Evolutionary conservation across 2,888 invertebrate genomes (phyloP), one percentile per base, ranked within the genome.

Genomic region (Tribolium freemani): DNA sequence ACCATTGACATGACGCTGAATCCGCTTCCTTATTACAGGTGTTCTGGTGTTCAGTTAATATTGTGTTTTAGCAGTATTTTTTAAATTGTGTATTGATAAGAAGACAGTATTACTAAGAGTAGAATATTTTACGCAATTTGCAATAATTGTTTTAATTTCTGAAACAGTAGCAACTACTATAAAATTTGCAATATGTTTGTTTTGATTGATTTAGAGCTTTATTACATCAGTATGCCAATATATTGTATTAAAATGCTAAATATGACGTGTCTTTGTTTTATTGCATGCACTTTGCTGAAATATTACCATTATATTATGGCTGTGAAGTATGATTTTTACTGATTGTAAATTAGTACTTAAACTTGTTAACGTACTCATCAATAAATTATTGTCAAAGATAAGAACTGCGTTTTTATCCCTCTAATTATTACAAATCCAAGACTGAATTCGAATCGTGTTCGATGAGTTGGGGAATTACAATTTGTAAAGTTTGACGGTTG

Each of bases 321-420:
- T 71, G 74, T 71, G 74, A 74, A 63, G 58, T 61, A 50, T 72
- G 38, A 57, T 66, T 74, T 74, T 64, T 64, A 48, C 68, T 66
- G 61, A 63, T 74, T 69, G 69, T 74, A 69, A 71, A 71, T 57
- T 68, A 68, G 73, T 73, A 74, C 73, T 74, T 74, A 74, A 71
- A 69, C 57, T 63, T 69, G 69, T 69, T 72, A 71, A 72, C 56
- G 53, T 66, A 58, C 63, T 63, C 63, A 63, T 69, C 31, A 72
- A 72, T 69, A 72, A 72, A 72, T 64, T 63, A 68, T 72, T 71
- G 60, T 67, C 46, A 45, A 63, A 57, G n/a, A 38, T 5, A 13
- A 30, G 20, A 8, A 9, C 20, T 1, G 44, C 3, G 11, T 48
- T 20, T 46, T 61, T 20, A 16, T 26, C 26, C 26, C 5, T 26